Evolutionary conservation across 2,888 invertebrate genomes (phyloP), one percentile per base, ranked within the genome.

Genomic region (Cetonia aurata): DNA sequence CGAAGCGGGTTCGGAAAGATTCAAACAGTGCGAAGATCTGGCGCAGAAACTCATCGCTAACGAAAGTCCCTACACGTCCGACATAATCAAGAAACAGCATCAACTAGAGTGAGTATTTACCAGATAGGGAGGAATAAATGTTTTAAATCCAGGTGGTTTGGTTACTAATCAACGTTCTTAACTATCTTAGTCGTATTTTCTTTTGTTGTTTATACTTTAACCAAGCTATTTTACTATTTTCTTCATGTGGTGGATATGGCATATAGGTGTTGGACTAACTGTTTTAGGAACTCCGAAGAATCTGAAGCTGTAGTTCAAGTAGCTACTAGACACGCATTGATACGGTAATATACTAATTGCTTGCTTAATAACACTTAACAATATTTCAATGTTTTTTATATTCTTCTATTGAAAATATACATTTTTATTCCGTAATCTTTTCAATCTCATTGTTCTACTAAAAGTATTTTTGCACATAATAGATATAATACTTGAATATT

Each of bases 1-100:
- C 4, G 96, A 96, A 80, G 92, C 94, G 19, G 96, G 96, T 0
- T 92, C 94, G 0, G 96, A 97, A 81, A 86, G 97, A 70, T 96
- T 96, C 82, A 93, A 92, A 80, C 95, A 95, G 80, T 96, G 96
- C 81, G 95, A 96, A 84, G 92, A 93, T 73, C 85, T 96, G 65
- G 98, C 97, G 0, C 94, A 94, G 84, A 96, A 96, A 81, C 86
- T 98, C 56, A 89, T 96, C 12, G 91, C 93, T 0, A 92, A 92
- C 12, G 95, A 95, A 78, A 95, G 93, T 79, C 93, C 95, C 0
- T 95, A 96, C 81, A 92, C 92, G 46, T 89, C 89, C 0, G 95
- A 96, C 73, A 95, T 96, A 33, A 93, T 96, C 80, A 91, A 91
- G 80, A 89, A 94, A 62, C 96, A 96, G 82, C 93, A 94, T 80